phyloP scores from a whole-genome alignment of 2,888 invertebrate genomes.

The Eudemis profundana region DNA sequence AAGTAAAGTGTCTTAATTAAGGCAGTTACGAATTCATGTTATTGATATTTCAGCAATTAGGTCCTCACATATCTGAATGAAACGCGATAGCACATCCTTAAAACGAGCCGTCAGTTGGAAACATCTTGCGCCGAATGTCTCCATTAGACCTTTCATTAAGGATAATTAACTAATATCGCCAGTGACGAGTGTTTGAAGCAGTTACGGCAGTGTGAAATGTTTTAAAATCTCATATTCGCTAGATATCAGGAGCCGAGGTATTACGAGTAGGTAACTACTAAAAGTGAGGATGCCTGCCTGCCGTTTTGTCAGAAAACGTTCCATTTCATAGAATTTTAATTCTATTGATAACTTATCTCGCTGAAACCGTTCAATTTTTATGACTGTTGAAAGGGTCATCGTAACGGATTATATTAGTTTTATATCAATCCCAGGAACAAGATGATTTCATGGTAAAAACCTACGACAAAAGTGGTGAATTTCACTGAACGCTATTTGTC shows the following conservation, averaged over 20 bases:
- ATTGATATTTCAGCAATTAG: constrained; percentile 12
- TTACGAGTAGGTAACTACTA: no score
- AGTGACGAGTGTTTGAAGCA: constrained; percentile 17
- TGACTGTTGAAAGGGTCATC: no score
- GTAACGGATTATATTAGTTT: no score
- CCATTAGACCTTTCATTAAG: constrained; percentile 62
- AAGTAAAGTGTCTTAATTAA: background rate
- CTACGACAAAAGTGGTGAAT: no score
- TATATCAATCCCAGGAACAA: no score
- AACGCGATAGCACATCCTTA: constrained; percentile 43
- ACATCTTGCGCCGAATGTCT: constrained; percentile 54
- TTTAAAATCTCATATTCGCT: constrained; percentile 25
- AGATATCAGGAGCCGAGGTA: background rate
- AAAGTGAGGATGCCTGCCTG: no score
- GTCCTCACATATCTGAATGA: constrained; percentile 28
- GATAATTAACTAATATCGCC: constrained; percentile 50
- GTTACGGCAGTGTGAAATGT: constrained; percentile 3
- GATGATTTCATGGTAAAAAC: no score
- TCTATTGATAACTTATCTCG: no score
- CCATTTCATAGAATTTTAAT: no score
- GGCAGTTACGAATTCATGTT: background rate
- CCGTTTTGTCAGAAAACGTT: no score
- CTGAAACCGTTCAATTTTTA: no score
- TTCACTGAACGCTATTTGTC: no score
- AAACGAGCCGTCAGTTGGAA: constrained; percentile 31